A percentile compares a stretch with the other conserved stretches of the same genome.
Evolutionary conservation across 1,140 invertebrate species (phyloP).

Genomic region (Vanessa tameamea): DNA sequence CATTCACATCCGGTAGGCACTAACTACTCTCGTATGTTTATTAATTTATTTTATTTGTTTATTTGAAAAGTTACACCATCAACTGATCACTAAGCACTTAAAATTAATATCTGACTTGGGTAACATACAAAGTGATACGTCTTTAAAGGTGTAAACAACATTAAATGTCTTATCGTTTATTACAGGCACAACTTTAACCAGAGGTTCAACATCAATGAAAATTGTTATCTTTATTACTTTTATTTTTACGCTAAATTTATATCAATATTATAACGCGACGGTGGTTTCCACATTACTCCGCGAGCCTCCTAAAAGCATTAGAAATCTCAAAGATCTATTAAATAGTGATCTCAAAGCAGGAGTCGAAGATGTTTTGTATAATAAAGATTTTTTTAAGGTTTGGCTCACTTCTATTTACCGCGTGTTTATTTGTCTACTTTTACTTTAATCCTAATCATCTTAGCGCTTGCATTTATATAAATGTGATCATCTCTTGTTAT

Average conservation of each 20-base stretch:
- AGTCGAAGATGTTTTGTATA: slow-evolving; percentile 83
- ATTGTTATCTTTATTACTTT: slow-evolving; percentile 83
- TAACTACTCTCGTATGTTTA: no score
- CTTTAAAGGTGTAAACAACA: no score
- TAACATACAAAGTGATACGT: no score
- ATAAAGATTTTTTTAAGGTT: slow-evolving; percentile 83
- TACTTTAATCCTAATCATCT: no score
- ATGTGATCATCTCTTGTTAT: no score
- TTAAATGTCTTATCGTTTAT: slow-evolving; percentile 10
- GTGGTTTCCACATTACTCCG: slow-evolving; percentile 87
- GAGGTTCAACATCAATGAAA: slow-evolving; percentile 80
- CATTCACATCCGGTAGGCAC: no score
- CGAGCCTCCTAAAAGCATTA: slow-evolving; percentile 84
- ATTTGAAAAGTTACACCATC: no score
- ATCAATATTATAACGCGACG: slow-evolving; percentile 88
- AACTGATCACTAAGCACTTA: no score
- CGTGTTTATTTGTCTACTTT: no score
- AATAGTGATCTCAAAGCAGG: slow-evolving; percentile 83
- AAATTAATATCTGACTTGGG: no score
- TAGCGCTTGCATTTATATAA: no score
- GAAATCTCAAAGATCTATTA: slow-evolving; percentile 82
- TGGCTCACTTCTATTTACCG: background rate
- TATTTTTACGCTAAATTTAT: slow-evolving; percentile 83
- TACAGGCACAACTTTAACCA: slow-evolving; percentile 76
- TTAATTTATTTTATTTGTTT: no score